Percentiles rank a stretch among this genome's conserved stretches.
These are phyloP conservation scores for Calameuta filiformis DNA, from an alignment of 2,888 invertebrate genomes.

Conservation along the genomic window DNA sequence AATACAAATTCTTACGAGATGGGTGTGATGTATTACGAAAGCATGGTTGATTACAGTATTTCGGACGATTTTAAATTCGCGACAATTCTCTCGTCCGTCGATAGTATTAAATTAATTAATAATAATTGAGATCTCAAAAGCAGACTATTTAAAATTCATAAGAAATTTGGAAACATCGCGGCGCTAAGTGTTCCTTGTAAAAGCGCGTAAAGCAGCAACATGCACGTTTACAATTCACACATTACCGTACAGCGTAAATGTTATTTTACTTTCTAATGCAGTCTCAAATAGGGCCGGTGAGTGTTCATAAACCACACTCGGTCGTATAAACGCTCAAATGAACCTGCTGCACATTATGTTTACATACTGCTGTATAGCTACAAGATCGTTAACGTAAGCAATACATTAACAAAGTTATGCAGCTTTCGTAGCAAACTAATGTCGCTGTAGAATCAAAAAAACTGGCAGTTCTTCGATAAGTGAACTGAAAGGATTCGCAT, in stretches of 20 bases:
- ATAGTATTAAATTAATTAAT: not conserved
- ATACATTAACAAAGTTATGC: not conserved
- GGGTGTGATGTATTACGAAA: too few relatives aligned
- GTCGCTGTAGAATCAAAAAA: not conserved
- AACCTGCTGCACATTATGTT: not conserved
- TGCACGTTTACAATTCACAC: not conserved
- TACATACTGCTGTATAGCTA: not conserved
- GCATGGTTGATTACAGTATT: too few relatives aligned
- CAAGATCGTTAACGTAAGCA: not conserved
- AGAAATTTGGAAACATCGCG: not conserved
- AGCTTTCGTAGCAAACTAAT: not conserved
- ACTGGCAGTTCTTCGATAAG: not conserved
- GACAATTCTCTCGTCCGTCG: not conserved
- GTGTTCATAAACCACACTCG: not conserved
- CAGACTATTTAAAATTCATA: not conserved
- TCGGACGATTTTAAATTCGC: not conserved
- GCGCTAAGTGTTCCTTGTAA: not conserved
- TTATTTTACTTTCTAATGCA: not conserved
- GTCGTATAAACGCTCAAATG: not conserved
- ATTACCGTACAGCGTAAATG: not conserved
- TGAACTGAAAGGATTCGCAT: too few relatives aligned
- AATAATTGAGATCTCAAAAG: not conserved
- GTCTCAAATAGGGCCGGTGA: not conserved
- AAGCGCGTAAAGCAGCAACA: not conserved
- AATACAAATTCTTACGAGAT: too few relatives aligned